A percentile compares a stretch with the other conserved stretches of the same genome.
phyloP scores from a whole-genome alignment of 2,113 vertebrate species.

The Lophius piscatorius region DNA sequence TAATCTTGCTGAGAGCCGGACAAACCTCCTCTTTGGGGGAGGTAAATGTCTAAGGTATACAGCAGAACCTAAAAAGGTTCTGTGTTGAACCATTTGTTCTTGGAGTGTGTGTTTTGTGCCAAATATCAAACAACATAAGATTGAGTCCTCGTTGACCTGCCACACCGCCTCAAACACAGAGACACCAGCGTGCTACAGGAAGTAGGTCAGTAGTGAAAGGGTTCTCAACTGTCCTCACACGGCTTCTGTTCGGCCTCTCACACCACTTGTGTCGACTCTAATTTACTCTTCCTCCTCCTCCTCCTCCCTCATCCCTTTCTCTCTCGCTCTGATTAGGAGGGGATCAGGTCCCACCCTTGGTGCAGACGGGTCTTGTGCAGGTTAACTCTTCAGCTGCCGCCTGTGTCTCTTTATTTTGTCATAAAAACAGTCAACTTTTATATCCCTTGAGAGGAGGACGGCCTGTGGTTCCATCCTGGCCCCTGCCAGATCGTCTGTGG shows the following conservation, averaged over 20 bases:
- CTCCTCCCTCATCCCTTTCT: conserved; percentile 24
- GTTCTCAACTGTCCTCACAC: conserved; percentile 47
- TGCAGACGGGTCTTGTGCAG: conserved; percentile 43
- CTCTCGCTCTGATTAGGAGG: conserved; percentile 47
- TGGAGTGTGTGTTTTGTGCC: no score
- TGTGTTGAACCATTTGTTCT: no score
- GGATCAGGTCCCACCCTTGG: conserved; percentile 54
- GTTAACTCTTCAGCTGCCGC: conserved; percentile 53
- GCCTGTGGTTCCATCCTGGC: conserved; percentile 19
- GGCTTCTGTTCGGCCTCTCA: conserved; percentile 51
- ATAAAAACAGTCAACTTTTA: neutral
- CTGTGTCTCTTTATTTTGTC: neutral
- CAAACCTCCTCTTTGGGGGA: no score
- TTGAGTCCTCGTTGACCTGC: no score
- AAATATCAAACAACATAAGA: no score
- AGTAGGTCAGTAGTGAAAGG: conserved; percentile 72
- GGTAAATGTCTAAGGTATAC: no score
- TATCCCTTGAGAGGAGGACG: conserved; percentile 6
- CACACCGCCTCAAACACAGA: conserved; percentile 17
- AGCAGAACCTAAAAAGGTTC: no score
- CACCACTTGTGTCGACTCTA: conserved; percentile 52
- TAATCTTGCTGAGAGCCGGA: no score
- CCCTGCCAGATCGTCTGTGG: conserved; percentile 35
- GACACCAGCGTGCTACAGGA: conserved; percentile 16
- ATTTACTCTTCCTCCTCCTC: conserved; percentile 44